phyloP scores from a whole-genome alignment of 1,140 invertebrate genomes.

The Sweltsa coloradensis region DNA sequence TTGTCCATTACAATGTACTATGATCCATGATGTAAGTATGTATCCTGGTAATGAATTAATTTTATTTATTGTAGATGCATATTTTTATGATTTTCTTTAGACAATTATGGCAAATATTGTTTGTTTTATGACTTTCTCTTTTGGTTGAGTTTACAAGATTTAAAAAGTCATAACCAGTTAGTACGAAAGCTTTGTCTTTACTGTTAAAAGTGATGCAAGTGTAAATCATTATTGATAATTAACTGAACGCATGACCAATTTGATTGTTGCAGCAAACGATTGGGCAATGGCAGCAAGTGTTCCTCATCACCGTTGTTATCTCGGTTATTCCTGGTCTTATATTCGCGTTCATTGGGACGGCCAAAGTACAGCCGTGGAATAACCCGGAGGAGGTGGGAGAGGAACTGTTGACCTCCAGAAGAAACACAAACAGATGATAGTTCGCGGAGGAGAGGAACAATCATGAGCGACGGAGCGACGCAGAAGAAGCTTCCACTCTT shows the following conservation, averaged over 20 bases:
- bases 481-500: no score
- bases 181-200: background rate
- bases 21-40: no score
- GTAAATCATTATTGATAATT: background rate
- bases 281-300: slow-evolving; percentile 50
- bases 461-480: no score
- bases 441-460: no score
- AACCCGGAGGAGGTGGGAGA: slow-evolving; percentile 20
- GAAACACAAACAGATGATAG: no score
- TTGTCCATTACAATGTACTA: no score
- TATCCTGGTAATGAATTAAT: no score
- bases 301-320: slow-evolving; percentile 40
- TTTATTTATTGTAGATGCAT: no score
- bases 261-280: slow-evolving; percentile 44
- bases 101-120: background rate
- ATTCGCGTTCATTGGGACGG: slow-evolving; percentile 42
- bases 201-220: background rate
- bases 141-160: background rate
- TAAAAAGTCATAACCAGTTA: no score
- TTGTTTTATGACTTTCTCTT: background rate
- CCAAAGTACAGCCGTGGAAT: slow-evolving; percentile 50
- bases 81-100: background rate
- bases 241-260: no score
- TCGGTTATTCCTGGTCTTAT: slow-evolving; percentile 35
- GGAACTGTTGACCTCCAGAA: no score